Base-by-base conservation (phyloP, 1,140 invertebrate genomes). In the Drosophila bipectinata region DNA sequence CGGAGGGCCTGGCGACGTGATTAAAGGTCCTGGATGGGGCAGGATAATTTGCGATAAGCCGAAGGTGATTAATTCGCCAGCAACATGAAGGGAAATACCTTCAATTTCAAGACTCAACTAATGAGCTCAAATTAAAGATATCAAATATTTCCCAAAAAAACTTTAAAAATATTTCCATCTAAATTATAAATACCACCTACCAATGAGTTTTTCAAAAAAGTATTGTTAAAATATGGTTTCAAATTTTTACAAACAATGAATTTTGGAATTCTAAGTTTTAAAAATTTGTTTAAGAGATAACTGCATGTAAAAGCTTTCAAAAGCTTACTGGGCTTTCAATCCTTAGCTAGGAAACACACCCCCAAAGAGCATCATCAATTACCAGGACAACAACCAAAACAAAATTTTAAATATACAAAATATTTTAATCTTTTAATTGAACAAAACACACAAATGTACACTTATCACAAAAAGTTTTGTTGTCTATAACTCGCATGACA, bases 401-500 rank as follows among this genome's bases (percentile, higher is more conserved):
- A 1, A 26, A 68, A 67, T 37, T 2, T 1, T 9, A 2, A 1
- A n/a, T 63, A 48, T 55, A 74, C 61, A 74, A 71, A 71, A 68
- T 67, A 32, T 47, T 37, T 72, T 51, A 71, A 71, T 71, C 37
- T 69, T 73, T 73, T 72, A 49, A 73, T 73, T 73, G 55, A 76
- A 71, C 64, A 71, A 76, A 76, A 75, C 73, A 76, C 72, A 75
- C 49, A 76, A 67, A 74, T 73, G 52, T 67, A 76, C 73, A 76
- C 73, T 76, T 76, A 76, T 76, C 73, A 76, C 73, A 76, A 60
- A 59, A 76, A 59, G 62, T 76, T 75, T 58, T 75, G 55, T 60
- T 77, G 59, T 57, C 52, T 71, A 48, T 54, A 71, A 63, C 53
- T 63, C 14, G 61, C 55, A 57, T 47, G 30, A 63, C 39, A 18